Percentiles rank a stretch among this genome's conserved stretches.
Evolutionary conservation across 2,888 invertebrate genomes (phyloP).

Genomic region (Leptinotarsa peninsularis): DNA sequence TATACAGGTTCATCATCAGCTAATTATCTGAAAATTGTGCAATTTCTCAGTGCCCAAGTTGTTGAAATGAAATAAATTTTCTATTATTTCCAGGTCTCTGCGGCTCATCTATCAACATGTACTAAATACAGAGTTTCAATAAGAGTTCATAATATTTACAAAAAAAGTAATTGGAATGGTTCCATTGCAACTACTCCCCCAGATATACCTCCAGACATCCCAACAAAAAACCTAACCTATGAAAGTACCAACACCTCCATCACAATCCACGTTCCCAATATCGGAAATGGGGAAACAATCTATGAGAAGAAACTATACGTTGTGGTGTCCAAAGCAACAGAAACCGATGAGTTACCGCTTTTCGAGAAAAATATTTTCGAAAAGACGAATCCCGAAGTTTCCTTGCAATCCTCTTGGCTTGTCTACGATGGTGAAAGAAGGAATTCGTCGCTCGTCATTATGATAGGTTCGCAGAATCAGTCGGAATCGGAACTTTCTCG

Average conservation of each 20-base stretch:
- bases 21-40: too few relatives aligned
- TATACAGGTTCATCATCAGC: too few relatives aligned
- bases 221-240: neutral
- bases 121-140: slow-evolving; percentile 2
- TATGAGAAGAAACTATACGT: slow-evolving; percentile 13
- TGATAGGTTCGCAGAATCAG: slow-evolving; percentile 26
- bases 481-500: slow-evolving; percentile 7
- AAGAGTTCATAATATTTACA: neutral
- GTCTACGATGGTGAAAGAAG: slow-evolving; percentile 18
- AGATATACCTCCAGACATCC: slow-evolving; percentile 7
- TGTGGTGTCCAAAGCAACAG: slow-evolving; percentile 3
- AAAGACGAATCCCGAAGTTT: neutral
- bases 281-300: neutral
- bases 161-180: neutral
- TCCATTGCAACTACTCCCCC: neutral
- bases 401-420: neutral
- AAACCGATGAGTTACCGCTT: neutral
- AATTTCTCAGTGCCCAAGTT: too few relatives aligned
- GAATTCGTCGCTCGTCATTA: slow-evolving; percentile 1
- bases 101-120: neutral
- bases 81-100: neutral
- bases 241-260: slow-evolving; percentile 8
- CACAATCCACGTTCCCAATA: neutral
- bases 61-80: neutral
- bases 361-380: neutral